Conservation (phyloP, 2,797 vertebrate species). For the Epinephelus malabaricus region DNA sequence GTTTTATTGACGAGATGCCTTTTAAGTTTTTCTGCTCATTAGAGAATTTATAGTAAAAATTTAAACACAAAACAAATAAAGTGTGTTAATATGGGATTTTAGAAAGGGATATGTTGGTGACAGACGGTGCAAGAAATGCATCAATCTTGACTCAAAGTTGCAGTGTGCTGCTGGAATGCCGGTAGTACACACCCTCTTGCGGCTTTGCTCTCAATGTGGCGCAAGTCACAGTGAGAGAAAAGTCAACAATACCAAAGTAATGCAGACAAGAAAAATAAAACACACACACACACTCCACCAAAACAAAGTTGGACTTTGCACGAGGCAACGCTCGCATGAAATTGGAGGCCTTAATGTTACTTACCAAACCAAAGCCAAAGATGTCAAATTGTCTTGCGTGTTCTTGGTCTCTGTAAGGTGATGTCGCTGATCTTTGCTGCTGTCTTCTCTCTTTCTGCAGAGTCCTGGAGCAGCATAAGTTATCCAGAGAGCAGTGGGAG, state of each 20-base stretch:
- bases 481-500: constrained; percentile 97
- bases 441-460: constrained; percentile 71
- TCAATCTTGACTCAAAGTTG: background rate
- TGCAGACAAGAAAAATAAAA: background rate
- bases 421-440: constrained; percentile 3
- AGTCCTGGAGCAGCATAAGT: constrained; percentile 97
- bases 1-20: background rate
- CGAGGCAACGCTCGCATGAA: background rate
- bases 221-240: background rate
- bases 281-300: background rate
- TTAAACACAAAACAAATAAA: background rate
- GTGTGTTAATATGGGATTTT: background rate
- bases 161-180: background rate
- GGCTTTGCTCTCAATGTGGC: background rate
- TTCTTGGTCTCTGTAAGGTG: background rate
- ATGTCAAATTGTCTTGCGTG: background rate
- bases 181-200: background rate
- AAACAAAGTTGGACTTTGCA: background rate
- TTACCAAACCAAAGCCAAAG: background rate
- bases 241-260: background rate
- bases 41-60: too few relatives aligned
- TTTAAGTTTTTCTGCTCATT: background rate
- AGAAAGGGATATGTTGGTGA: background rate
- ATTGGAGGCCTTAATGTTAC: background rate
- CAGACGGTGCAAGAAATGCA: background rate